These are phyloP conservation scores for Ciconia nigra DNA, from an alignment of 2,797 vertebrate genomes.

Conservation along the genomic window DNA sequence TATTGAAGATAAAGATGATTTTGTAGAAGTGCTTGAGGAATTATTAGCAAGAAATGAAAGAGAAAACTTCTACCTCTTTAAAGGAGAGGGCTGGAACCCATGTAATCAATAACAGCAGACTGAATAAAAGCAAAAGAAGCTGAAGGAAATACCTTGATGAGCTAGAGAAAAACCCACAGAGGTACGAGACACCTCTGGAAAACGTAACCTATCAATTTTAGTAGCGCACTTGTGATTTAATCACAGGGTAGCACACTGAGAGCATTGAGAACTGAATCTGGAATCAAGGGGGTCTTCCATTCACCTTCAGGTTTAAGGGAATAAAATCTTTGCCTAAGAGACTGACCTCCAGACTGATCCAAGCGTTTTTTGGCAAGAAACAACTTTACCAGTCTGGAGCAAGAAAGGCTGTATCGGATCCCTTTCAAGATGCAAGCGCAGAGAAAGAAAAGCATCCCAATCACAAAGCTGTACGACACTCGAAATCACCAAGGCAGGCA, in stretches of 20 bases:
- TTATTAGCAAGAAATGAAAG: constrained; percentile 24
- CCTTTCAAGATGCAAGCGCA: background rate
- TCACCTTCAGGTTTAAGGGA: background rate
- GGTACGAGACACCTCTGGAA: background rate
- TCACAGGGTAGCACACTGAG: background rate
- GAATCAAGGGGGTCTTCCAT: background rate
- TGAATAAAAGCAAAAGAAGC: background rate
- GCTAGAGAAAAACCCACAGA: background rate
- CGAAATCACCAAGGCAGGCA: background rate
- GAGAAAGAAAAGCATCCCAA: background rate
- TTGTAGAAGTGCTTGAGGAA: background rate
- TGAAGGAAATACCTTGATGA: background rate
- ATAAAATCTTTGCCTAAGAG: background rate
- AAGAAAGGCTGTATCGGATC: background rate
- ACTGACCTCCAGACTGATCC: background rate
- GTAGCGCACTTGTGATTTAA: background rate
- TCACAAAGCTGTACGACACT: background rate
- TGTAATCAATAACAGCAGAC: constrained; percentile 7
- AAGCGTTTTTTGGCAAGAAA: background rate
- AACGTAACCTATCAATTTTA: background rate
- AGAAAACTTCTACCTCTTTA: constrained; percentile 1
- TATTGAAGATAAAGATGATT: constrained; percentile 8
- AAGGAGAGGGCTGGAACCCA: constrained; percentile 1
- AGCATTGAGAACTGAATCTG: background rate
- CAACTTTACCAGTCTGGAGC: rapidly evolving